Conservation (phyloP, 2,888 invertebrate species). For the Lasioglossum morio region DNA sequence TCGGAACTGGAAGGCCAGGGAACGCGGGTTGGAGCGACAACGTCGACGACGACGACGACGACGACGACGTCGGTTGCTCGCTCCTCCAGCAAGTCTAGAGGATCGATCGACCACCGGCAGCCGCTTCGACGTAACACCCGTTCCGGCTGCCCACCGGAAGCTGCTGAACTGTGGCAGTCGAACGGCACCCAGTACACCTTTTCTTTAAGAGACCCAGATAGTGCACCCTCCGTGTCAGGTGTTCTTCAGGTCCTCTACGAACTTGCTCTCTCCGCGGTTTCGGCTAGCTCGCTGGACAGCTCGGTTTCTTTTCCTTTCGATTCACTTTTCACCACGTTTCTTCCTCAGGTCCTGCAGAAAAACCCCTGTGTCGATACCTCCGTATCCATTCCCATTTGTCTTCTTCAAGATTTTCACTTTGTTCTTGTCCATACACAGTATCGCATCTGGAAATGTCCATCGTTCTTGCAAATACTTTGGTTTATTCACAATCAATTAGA, state of each 20-base stretch:
- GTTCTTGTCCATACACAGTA: background rate
- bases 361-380: background rate
- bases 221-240: constrained; percentile 39
- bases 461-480: background rate
- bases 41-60: constrained; percentile 51
- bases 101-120: constrained; percentile 73
- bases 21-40: constrained; percentile 51
- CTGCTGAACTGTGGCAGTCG: constrained; percentile 73
- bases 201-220: constrained; percentile 54
- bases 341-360: background rate
- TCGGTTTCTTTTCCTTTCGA: background rate
- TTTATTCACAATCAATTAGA: background rate
- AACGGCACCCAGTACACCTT: constrained; percentile 55
- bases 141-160: constrained; percentile 69
- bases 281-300: background rate
- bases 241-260: constrained; percentile 5
- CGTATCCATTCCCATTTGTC: background rate
- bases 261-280: background rate
- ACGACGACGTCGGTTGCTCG: constrained; percentile 39
- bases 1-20: constrained; percentile 73
- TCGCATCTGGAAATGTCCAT: background rate
- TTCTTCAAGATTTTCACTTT: background rate
- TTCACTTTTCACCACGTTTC: background rate
- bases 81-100: constrained; percentile 59
- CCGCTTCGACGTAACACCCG: constrained; percentile 70